A percentile compares a stretch with the other conserved stretches of the same genome.
Conservation (phyloP, 92 coral and sea anemone species). For the Desmophyllum pertusum region DNA sequence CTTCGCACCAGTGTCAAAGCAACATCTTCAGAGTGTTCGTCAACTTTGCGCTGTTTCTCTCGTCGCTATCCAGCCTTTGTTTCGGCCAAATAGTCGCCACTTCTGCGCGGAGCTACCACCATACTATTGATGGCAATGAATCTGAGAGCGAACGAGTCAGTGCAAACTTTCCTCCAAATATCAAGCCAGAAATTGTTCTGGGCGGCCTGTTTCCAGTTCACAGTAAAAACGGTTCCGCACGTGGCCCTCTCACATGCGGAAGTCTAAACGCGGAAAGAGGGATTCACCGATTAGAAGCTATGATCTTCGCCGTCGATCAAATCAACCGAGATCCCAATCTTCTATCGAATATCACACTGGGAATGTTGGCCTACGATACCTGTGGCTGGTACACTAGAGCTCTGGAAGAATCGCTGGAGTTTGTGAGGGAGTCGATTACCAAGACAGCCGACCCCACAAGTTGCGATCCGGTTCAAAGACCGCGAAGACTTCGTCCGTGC, state of each 20-base stretch:
- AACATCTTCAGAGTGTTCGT: constrained; percentile 1
- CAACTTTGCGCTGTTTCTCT: constrained; percentile 12
- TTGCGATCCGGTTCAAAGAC: too few relatives aligned
- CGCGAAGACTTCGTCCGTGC: too few relatives aligned
- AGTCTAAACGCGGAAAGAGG: constrained; percentile 82
- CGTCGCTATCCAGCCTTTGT: constrained; percentile 1
- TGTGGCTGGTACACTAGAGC: constrained; percentile 84
- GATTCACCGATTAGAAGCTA: constrained; percentile 92
- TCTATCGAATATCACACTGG: constrained; percentile 83
- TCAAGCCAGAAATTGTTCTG: too few relatives aligned
- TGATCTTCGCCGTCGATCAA: constrained; percentile 82
- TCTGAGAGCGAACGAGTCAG: too few relatives aligned
- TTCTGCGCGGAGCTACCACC: too few relatives aligned
- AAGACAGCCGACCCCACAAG: constrained; percentile 36
- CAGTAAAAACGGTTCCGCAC: constrained; percentile 16
- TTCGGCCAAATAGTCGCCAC: constrained; percentile 26
- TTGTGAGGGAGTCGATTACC: constrained; percentile 70
- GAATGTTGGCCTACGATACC: constrained; percentile 83
- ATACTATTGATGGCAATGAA: too few relatives aligned
- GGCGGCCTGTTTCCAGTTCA: constrained; percentile 92
- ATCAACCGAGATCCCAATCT: constrained; percentile 68
- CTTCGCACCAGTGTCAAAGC: background rate
- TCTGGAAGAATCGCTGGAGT: constrained; percentile 90
- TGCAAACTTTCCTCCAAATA: too few relatives aligned
- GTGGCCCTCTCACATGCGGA: constrained; percentile 65